Base-by-base conservation (phyloP, 2,113 vertebrate species). In the Vulpes lagopus region DNA sequence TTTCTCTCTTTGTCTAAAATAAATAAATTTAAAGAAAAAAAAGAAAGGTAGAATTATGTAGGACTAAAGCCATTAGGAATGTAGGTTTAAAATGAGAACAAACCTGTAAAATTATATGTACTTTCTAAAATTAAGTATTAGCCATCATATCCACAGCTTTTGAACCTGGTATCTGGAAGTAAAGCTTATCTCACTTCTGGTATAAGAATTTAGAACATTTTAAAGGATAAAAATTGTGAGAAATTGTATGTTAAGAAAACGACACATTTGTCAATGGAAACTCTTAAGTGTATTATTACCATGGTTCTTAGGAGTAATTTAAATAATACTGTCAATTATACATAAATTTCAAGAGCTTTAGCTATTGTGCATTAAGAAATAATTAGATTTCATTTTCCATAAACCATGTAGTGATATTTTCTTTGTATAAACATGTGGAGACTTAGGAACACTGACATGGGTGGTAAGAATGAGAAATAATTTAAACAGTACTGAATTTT, bases 331-430 rank as follows among this genome's bases (percentile, higher is more conserved):
- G 76, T 60, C 78, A 96, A 35, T 89, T 89, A 86, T 59, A 55
- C 4, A 51, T 65, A 89, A 73, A 78, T 71, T 92, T 95, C 55
- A 69, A 79, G 94, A 87, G 85, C 62, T 80, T 96, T 69, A 32
- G 27, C 38, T 95, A 32, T 93, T 94, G 32, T 89, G 1, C 38
- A 67, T 87, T 74, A 82, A 89, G 57, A 93, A 97, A 92, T 95
- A 90, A 83, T 94, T 91, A 57, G 16, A 97, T 94, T 91, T 53
- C 11, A 35, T 79, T 96, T 97, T 94, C 11, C 51, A 97, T 83
- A 94, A 87, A 79, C 57, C 59, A 11, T 62, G 55, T 51, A 69
- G 51, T 92, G 73, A 78, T 93, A 74, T 30, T 89, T 84, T 86
- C 49, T 92, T 89, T 87, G 30, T 94, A 51, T 84, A 87, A 67